phyloP scores from a whole-genome alignment of 2,113 vertebrate species.

The Pelodiscus sinensis region DNA sequence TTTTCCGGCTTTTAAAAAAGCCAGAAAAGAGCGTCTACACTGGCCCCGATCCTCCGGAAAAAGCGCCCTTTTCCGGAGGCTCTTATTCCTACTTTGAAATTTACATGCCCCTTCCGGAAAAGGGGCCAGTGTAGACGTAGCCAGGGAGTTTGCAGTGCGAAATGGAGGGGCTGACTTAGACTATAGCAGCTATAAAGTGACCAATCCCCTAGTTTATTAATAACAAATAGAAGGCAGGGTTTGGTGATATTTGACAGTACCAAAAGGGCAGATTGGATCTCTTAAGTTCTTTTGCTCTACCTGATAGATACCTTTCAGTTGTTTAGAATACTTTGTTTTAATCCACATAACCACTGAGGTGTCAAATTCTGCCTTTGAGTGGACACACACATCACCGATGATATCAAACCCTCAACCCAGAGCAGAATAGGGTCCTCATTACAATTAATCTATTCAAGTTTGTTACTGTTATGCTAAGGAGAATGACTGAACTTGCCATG shows the following conservation, averaged over 20 bases:
- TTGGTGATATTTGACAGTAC: conserved; percentile 24
- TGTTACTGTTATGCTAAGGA: conserved; percentile 35
- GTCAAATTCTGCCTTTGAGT: neutral
- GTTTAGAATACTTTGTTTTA: neutral
- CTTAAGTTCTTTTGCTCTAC: neutral
- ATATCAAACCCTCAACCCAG: neutral
- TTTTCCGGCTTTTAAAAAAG: no score
- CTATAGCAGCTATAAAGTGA: neutral
- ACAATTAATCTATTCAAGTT: conserved; percentile 31
- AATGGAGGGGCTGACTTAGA: neutral
- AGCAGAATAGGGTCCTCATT: accelerated
- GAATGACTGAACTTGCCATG: conserved; percentile 9
- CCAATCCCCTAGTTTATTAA: neutral
- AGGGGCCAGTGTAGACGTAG: no score
- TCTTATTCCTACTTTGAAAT: no score
- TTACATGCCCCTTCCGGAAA: no score
- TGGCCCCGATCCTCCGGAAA: no score
- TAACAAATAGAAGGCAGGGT: neutral
- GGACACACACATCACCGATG: neutral
- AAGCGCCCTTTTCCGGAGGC: no score
- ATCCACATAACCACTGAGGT: neutral
- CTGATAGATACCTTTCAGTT: neutral
- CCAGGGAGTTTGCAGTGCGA: neutral
- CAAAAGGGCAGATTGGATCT: conserved; percentile 15
- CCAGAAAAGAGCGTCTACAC: no score